Evolutionary conservation across 2,113 vertebrate genomes (phyloP).

Genomic region (Propithecus coquereli): DNA sequence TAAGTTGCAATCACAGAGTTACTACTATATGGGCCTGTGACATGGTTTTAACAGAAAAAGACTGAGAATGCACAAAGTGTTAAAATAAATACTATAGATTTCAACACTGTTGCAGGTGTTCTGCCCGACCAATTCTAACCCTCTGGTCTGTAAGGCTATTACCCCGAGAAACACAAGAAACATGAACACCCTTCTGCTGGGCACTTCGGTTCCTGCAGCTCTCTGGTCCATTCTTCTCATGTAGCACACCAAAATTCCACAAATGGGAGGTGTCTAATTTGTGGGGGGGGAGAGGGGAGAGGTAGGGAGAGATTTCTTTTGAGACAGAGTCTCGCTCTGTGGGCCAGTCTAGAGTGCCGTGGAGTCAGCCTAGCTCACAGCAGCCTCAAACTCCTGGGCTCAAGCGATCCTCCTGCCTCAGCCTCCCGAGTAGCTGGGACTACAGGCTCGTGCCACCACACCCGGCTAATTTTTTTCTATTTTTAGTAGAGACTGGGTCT

Average conservation of each 20-base stretch:
- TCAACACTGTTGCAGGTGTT: conserved; percentile 32
- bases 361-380: no score
- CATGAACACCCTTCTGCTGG: background rate
- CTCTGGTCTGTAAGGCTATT: background rate
- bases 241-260: background rate
- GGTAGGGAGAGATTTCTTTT: background rate
- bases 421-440: no score
- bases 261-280: background rate
- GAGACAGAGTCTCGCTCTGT: no score
- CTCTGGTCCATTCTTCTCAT: background rate
- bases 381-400: no score
- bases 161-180: background rate
- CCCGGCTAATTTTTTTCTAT: no score
- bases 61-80: background rate
- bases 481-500: no score
- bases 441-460: no score
- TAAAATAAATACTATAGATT: conserved; percentile 48
- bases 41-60: conserved; percentile 30
- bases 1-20: background rate
- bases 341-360: no score
- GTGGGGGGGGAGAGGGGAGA: accelerated
- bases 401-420: no score
- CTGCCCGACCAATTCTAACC: conserved; percentile 35
- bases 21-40: background rate
- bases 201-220: background rate